A percentile compares a stretch with the other conserved stretches of the same genome.
These are phyloP conservation scores for Toxonevra muliebris DNA, from an alignment of 2,888 invertebrate species.

Conservation along the genomic window DNA sequence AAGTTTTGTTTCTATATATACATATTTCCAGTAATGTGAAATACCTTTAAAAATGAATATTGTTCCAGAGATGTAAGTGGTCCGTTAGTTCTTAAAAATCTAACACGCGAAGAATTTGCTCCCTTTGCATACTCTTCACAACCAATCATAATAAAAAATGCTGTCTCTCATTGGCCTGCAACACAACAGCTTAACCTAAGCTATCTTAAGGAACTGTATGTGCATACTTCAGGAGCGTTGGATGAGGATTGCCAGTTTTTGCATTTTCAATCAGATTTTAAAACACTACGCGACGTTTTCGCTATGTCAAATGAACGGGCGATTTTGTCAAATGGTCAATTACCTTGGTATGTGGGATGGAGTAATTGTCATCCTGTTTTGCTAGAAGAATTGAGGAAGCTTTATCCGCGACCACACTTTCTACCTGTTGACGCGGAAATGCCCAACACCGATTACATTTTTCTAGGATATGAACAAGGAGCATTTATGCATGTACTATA, in stretches of 20 bases:
- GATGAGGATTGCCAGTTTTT: constrained; percentile 87
- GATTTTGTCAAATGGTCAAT: constrained; percentile 68
- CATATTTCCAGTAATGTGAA: background rate
- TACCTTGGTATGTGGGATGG: constrained; percentile 93
- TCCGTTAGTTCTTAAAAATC: constrained; percentile 75
- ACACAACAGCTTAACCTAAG: constrained; percentile 72
- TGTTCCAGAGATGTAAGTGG: constrained; percentile 68
- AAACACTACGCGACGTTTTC: constrained; percentile 79
- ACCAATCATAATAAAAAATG: constrained; percentile 82
- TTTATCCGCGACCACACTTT: constrained; percentile 85
- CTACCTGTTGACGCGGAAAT: constrained; percentile 89
- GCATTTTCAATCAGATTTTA: constrained; percentile 84
- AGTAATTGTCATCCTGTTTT: constrained; percentile 89
- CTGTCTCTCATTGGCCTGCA: constrained; percentile 81
- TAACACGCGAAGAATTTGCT: constrained; percentile 75
- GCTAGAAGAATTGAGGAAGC: constrained; percentile 75
- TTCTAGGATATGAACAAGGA: constrained; percentile 90
- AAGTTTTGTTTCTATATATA: background rate
- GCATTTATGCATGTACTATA: constrained; percentile 84
- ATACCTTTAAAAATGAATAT: too few species aligned
- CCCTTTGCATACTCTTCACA: constrained; percentile 79
- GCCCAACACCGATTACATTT: constrained; percentile 88
- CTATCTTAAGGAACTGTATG: constrained; percentile 77
- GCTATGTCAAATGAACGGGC: constrained; percentile 76
- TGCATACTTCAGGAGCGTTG: constrained; percentile 74